Conservation (phyloP, 2,888 invertebrate genomes). For the Apodemia zela region DNA sequence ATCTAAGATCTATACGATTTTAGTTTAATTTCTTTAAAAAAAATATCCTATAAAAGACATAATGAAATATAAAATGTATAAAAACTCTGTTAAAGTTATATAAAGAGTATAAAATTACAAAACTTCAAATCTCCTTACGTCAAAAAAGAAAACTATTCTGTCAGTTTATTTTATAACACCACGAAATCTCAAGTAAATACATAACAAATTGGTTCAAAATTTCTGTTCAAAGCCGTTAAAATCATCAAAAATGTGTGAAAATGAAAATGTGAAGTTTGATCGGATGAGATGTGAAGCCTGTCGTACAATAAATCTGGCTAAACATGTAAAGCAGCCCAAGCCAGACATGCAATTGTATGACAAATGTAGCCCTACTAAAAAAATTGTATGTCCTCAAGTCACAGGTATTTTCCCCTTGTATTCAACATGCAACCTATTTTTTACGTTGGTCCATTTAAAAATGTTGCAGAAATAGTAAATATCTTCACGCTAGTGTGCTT, state of each 20-base stretch:
- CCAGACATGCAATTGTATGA: slow-evolving; percentile 68
- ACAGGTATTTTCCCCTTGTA: slow-evolving; percentile 41
- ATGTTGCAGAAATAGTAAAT: too few species aligned
- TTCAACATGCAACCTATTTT: too few species aligned
- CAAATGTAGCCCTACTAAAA: slow-evolving; percentile 52
- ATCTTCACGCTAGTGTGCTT: too few species aligned
- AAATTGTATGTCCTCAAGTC: slow-evolving; percentile 45
- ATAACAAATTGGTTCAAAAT: slow-evolving; percentile 8
- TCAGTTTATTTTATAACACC: slow-evolving; percentile 19
- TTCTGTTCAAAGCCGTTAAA: slow-evolving; percentile 15
- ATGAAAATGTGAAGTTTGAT: slow-evolving; percentile 37
- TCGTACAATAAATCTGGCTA: slow-evolving; percentile 68
- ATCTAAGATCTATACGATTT: too few species aligned
- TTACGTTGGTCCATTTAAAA: too few species aligned
- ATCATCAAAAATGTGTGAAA: slow-evolving; percentile 50
- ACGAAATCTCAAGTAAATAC: background rate
- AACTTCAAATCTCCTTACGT: background rate
- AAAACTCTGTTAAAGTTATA: background rate
- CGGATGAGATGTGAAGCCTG: slow-evolving; percentile 57
- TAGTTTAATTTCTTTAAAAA: too few species aligned
- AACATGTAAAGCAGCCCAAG: slow-evolving; percentile 49
- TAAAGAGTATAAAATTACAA: background rate
- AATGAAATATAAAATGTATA: background rate
- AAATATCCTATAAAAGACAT: too few species aligned
- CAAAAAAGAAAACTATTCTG: slow-evolving; percentile 23